Conservation (phyloP, 2,113 vertebrate species). For the Xerus inauris region DNA sequence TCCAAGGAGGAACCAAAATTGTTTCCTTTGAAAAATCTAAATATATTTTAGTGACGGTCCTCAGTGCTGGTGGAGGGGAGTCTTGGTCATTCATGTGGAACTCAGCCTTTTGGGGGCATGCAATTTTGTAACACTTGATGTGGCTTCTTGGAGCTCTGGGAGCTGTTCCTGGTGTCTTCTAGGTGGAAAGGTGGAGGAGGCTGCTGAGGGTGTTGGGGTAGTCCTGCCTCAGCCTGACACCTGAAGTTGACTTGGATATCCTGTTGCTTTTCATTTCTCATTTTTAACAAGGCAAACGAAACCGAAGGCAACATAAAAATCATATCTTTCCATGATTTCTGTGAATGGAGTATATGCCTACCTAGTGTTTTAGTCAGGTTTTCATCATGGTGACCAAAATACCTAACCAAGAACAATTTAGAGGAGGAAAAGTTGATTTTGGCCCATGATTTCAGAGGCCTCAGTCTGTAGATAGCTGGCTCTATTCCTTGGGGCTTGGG, state of each 20-base stretch:
- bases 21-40: background rate
- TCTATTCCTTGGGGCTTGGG: too few relatives aligned
- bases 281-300: background rate
- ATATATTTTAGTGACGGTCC: accelerated
- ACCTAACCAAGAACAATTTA: too few relatives aligned
- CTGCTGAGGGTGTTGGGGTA: background rate
- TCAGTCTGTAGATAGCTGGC: too few relatives aligned
- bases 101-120: accelerated
- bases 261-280: background rate
- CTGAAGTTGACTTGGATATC: background rate
- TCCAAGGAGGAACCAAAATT: background rate
- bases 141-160: too few relatives aligned
- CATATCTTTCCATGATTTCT: background rate
- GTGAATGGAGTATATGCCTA: background rate
- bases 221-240: accelerated
- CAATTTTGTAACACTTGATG: background rate
- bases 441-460: too few relatives aligned
- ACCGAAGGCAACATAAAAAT: background rate
- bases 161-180: background rate
- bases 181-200: background rate
- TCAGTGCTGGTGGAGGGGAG: background rate
- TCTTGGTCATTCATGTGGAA: background rate
- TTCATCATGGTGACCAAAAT: too few relatives aligned
- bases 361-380: too few relatives aligned
- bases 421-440: too few relatives aligned